These are phyloP conservation scores for Acleris holmiana DNA, from an alignment of 2,888 invertebrate species.

Conservation along the genomic window DNA sequence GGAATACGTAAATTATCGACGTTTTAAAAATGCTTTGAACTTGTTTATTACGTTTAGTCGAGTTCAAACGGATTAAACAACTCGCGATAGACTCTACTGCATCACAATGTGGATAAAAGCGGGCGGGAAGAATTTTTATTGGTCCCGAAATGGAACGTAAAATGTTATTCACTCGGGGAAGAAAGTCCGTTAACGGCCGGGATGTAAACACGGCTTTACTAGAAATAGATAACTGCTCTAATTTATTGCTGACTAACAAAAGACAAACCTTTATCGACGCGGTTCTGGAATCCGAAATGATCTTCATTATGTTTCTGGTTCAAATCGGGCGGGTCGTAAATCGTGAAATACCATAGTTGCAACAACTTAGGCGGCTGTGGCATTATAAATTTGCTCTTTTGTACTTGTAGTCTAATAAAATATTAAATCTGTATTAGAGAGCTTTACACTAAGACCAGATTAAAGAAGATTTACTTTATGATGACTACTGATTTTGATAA, in stretches of 20 bases:
- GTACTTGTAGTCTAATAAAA: constrained; percentile 1
- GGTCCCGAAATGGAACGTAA: constrained; percentile 65
- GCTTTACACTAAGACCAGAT: too few relatives aligned
- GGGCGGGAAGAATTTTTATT: constrained; percentile 73
- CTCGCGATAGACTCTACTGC: constrained; percentile 56
- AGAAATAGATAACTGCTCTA: constrained; percentile 37
- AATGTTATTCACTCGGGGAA: constrained; percentile 64
- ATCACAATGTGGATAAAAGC: constrained; percentile 68
- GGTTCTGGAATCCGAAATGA: constrained; percentile 28
- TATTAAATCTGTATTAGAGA: too few relatives aligned
- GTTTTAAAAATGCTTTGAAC: constrained; percentile 49
- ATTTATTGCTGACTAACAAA: constrained; percentile 28
- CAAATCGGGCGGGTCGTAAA: constrained; percentile 22
- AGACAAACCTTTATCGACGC: constrained; percentile 25
- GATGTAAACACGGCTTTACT: constrained; percentile 48
- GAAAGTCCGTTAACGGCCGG: constrained; percentile 60
- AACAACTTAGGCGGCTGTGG: constrained; percentile 19
- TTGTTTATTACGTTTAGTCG: constrained; percentile 57
- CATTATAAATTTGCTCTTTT: constrained; percentile 25
- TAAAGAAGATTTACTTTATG: too few relatives aligned
- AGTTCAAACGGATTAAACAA: constrained; percentile 62
- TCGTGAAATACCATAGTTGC: constrained; percentile 33
- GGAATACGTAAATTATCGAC: constrained; percentile 47
- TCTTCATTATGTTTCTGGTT: constrained; percentile 25
- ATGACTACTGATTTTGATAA: too few relatives aligned